phyloP scores from a whole-genome alignment of 2,113 vertebrate species.

The Pangasianodon hypophthalmus region DNA sequence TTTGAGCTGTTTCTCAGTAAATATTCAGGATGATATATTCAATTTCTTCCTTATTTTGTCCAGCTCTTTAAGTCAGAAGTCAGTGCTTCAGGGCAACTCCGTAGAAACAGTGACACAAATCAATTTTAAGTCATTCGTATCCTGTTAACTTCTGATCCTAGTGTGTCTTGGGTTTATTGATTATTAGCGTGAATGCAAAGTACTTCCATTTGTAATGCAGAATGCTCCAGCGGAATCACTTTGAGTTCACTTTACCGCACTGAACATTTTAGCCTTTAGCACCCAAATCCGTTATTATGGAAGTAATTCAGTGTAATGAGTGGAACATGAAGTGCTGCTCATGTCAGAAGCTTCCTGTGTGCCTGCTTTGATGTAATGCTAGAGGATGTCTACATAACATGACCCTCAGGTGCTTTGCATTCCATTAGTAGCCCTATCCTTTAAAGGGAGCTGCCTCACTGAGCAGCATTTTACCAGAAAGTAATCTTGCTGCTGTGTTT shows the following conservation, averaged over 20 bases:
- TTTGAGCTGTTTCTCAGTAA: not conserved
- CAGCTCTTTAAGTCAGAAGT: not conserved
- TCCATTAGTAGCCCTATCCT: not conserved
- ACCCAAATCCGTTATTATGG: not conserved
- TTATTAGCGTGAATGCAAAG: not conserved
- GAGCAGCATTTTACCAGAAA: not conserved
- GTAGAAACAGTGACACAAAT: not conserved
- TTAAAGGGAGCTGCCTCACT: not conserved
- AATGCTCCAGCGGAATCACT: not conserved
- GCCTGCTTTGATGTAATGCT: not conserved
- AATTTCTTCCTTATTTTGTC: not conserved
- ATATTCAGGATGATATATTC: not conserved
- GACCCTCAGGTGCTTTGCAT: not conserved
- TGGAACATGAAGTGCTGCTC: not conserved
- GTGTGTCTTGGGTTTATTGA: not conserved
- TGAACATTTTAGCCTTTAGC: not conserved
- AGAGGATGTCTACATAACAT: not conserved
- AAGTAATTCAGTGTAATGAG: not conserved
- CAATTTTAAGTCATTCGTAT: not conserved
- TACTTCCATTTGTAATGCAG: not conserved
- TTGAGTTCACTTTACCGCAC: not conserved
- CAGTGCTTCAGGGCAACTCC: not conserved
- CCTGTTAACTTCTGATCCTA: slow-evolving; percentile 10
- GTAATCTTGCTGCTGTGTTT: no score
- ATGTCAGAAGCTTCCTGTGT: not conserved